Conservation (phyloP, 1,140 invertebrate species). For the Melanaphis sacchari region DNA sequence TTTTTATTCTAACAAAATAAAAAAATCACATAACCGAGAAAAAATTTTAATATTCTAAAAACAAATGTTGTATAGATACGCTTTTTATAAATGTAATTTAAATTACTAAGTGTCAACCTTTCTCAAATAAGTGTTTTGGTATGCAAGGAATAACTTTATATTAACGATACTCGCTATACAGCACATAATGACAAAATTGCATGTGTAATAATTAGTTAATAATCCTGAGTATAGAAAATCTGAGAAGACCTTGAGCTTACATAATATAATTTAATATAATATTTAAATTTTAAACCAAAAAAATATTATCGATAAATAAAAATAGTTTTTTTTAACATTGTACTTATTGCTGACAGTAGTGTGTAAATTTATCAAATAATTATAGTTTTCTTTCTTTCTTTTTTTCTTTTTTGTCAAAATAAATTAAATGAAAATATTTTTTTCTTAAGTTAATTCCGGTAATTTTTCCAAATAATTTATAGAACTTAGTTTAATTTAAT, state of each 20-base stretch:
- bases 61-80: neutral
- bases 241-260: neutral
- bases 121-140: neutral
- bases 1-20: neutral
- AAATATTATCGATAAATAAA: neutral
- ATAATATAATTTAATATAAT: neutral
- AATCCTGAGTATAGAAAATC: neutral
- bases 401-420: too few relatives aligned
- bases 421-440: neutral
- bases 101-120: slow-evolving; percentile 27
- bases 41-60: neutral
- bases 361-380: neutral
- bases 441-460: neutral
- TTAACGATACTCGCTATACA: neutral
- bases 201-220: neutral
- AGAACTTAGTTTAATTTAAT: neutral
- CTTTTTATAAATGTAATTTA: neutral
- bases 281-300: neutral
- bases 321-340: neutral
- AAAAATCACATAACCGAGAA: neutral
- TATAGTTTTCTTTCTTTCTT: too few relatives aligned
- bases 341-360: too few relatives aligned
- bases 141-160: neutral
- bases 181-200: neutral
- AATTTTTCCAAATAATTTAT: too few relatives aligned